phyloP scores from a whole-genome alignment of 2,888 invertebrate species.

The Lasioglossum malachurum region DNA sequence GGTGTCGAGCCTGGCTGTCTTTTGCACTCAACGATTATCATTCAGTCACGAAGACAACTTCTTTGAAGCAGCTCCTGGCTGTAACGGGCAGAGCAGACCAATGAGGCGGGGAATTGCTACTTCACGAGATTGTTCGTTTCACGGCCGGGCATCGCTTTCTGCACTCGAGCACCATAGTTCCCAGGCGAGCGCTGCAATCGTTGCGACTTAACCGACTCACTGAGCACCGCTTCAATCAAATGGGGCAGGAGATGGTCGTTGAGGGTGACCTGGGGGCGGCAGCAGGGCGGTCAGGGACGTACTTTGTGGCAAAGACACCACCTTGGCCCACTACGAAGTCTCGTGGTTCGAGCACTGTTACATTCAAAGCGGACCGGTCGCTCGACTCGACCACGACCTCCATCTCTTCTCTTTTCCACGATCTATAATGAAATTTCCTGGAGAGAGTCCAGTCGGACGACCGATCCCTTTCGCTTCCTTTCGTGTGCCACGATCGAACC shows the following conservation, averaged over 20 bases:
- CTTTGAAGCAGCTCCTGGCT: too few relatives aligned
- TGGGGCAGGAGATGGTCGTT: constrained; percentile 80
- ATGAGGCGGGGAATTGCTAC: not conserved
- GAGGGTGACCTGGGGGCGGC: constrained; percentile 82
- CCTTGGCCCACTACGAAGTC: constrained; percentile 56
- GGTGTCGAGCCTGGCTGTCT: constrained; percentile 13
- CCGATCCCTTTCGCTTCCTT: constrained; percentile 41
- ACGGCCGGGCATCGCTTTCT: constrained; percentile 29
- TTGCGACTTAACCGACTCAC: constrained; percentile 26
- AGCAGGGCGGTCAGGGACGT: constrained; percentile 83
- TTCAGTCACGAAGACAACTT: not conserved
- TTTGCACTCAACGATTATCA: not conserved
- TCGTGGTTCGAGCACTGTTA: constrained; percentile 41
- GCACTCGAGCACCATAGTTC: constrained; percentile 22
- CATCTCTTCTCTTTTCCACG: not conserved
- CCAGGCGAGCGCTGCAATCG: constrained; percentile 14
- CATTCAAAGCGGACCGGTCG: not conserved
- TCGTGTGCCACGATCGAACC: constrained; percentile 59
- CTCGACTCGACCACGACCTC: constrained; percentile 33
- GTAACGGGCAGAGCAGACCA: not conserved
- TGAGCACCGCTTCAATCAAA: constrained; percentile 36
- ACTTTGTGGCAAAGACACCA: constrained; percentile 82
- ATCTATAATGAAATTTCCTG: not conserved
- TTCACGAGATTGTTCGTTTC: constrained; percentile 2
- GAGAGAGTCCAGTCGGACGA: not conserved